These are phyloP conservation scores for Callionymus lyra DNA, from an alignment of 2,113 vertebrate species.

Conservation along the genomic window DNA sequence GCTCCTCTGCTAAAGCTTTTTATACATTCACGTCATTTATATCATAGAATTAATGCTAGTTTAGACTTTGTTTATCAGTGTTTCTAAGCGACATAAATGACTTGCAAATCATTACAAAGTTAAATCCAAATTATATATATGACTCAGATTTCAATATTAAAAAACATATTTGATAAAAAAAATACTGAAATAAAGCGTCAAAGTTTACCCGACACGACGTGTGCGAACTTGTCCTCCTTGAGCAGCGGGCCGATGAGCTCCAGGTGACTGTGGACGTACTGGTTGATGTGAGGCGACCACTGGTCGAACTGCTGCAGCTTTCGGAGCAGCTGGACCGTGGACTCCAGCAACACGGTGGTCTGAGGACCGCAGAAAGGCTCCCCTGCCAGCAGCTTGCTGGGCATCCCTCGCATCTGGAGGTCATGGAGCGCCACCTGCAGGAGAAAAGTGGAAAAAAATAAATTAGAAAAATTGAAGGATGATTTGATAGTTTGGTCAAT, in stretches of 20 bases:
- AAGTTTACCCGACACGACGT: conserved; percentile 31
- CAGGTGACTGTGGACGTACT: conserved; percentile 60
- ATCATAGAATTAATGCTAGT: too few species aligned
- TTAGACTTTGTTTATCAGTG: too few species aligned
- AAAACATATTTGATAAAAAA: neutral
- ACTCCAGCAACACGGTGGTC: conserved; percentile 64
- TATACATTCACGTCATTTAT: too few species aligned
- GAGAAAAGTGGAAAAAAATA: neutral
- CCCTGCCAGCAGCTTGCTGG: conserved; percentile 66
- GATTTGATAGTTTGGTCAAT: too few species aligned
- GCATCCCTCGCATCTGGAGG: conserved; percentile 73
- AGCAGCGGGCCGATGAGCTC: conserved; percentile 66
- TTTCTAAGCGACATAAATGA: too few species aligned
- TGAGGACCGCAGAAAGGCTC: conserved; percentile 71
- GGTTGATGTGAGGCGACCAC: conserved; percentile 65
- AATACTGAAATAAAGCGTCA: neutral
- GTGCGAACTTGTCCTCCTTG: conserved; percentile 50
- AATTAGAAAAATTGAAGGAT: too few species aligned
- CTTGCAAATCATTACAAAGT: too few species aligned
- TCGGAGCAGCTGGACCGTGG: conserved; percentile 64
- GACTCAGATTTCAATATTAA: too few species aligned
- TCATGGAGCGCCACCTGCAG: conserved; percentile 67
- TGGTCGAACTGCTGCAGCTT: conserved; percentile 60
- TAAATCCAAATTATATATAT: too few species aligned
- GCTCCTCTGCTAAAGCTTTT: too few species aligned